phyloP scores from a whole-genome alignment of 2,797 vertebrate genomes.

The Xenopus petersii region DNA sequence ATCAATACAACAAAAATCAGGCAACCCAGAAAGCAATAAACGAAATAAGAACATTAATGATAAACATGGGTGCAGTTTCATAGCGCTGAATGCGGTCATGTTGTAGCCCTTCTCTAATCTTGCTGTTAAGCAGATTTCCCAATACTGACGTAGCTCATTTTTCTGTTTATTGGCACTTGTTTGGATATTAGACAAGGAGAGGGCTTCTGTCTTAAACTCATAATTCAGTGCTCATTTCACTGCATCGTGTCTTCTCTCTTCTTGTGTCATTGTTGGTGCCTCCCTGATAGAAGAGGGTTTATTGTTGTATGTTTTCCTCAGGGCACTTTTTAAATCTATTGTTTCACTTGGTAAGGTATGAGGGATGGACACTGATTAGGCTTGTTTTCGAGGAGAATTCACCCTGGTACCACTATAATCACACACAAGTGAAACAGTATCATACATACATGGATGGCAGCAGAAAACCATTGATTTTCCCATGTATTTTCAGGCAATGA shows the following conservation, averaged over 20 bases:
- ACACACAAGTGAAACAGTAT: constrained; percentile 46
- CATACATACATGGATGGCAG: too few species aligned
- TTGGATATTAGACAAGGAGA: background rate
- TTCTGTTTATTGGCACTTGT: background rate
- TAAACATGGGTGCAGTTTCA: constrained; percentile 10
- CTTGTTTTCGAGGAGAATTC: constrained; percentile 55
- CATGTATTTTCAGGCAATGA: too few species aligned
- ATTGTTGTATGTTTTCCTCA: constrained; percentile 80
- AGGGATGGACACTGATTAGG: constrained; percentile 54
- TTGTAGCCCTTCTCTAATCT: constrained; percentile 1
- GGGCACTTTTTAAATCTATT: constrained; percentile 67
- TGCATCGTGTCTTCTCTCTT: constrained; percentile 59
- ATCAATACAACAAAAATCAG: constrained; percentile 12
- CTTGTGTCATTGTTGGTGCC: constrained; percentile 6
- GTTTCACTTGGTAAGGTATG: constrained; percentile 64
- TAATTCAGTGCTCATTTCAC: constrained; percentile 68
- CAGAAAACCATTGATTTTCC: too few species aligned
- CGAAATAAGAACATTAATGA: constrained; percentile 1
- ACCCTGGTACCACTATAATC: constrained; percentile 58
- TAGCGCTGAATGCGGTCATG: constrained; percentile 20
- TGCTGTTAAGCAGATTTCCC: too few species aligned
- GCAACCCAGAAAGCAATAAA: constrained; percentile 41
- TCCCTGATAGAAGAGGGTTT: constrained; percentile 52
- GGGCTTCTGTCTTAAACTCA: constrained; percentile 49
- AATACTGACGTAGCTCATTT: background rate